These are phyloP conservation scores for Flabesymbios commensalis DNA, from an alignment of 2,888 invertebrate species.

Conservation along the genomic window DNA sequence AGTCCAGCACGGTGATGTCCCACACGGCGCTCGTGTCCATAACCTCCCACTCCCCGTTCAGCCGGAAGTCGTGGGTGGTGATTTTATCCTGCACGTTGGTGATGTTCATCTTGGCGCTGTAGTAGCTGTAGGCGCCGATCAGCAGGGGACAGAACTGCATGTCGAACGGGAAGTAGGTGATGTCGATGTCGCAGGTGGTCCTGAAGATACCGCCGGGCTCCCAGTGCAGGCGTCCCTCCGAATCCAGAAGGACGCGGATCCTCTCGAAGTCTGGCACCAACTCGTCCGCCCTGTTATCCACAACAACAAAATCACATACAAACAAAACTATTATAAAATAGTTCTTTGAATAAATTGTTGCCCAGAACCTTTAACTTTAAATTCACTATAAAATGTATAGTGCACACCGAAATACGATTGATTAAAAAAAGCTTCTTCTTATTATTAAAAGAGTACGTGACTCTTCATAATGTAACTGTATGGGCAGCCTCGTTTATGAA, in stretches of 20 bases:
- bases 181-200: constrained; percentile 36
- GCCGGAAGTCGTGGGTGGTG: constrained; percentile 28
- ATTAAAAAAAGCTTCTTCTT: too few relatives aligned
- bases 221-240: constrained; percentile 32
- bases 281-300: constrained; percentile 28
- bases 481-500: too few relatives aligned
- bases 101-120: constrained; percentile 33
- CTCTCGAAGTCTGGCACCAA: constrained; percentile 35
- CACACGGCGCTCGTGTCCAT: constrained; percentile 23
- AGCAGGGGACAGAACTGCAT: constrained; percentile 28
- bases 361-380: too few relatives aligned
- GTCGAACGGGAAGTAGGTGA: constrained; percentile 35
- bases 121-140: constrained; percentile 33
- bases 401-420: too few relatives aligned
- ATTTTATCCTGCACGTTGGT: constrained; percentile 24
- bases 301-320: background rate
- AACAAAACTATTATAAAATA: too few relatives aligned
- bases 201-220: constrained; percentile 36
- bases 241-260: constrained; percentile 28
- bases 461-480: too few relatives aligned
- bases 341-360: too few relatives aligned
- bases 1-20: constrained; percentile 28
- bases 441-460: too few relatives aligned
- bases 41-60: constrained; percentile 37
- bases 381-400: too few relatives aligned